phyloP scores from a whole-genome alignment of 1,140 invertebrate genomes.

The Lutraria rhynchaena region DNA sequence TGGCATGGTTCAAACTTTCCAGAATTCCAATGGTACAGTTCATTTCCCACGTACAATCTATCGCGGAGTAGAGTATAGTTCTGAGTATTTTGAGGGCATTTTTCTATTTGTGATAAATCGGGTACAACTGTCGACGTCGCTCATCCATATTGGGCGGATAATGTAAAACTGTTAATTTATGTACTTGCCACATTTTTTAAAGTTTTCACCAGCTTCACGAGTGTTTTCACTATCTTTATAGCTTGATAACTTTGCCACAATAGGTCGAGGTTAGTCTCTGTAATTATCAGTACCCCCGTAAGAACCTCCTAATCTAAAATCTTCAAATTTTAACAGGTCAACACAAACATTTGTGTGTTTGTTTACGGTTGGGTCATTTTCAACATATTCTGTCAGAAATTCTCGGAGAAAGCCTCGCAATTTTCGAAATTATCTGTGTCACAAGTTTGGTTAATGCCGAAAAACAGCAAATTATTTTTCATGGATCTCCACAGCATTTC shows the following conservation, averaged over 20 bases:
- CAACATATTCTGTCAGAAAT: background rate
- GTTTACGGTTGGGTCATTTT: constrained; percentile 14
- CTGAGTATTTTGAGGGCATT: too few species aligned
- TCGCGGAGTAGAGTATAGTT: too few species aligned
- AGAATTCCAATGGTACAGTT: too few species aligned
- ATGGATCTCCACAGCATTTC: background rate
- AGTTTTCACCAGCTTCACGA: background rate
- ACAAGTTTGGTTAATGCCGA: background rate
- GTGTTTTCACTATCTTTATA: background rate
- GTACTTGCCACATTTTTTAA: background rate
- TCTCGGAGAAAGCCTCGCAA: background rate
- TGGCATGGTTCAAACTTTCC: too few species aligned
- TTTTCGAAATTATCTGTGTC: background rate
- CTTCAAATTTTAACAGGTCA: background rate
- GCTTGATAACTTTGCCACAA: background rate
- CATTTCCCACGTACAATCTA: too few species aligned
- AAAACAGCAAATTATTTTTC: background rate
- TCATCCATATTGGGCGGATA: too few species aligned
- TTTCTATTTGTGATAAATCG: too few species aligned
- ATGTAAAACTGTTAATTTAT: too few species aligned
- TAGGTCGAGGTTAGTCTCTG: background rate
- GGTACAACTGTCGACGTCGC: too few species aligned
- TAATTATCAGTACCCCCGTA: background rate
- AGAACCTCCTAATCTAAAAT: background rate
- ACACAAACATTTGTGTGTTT: background rate